Percentiles rank a stretch among this genome's conserved stretches.
phyloP scores from a whole-genome alignment of 2,888 invertebrate genomes.

The Schrankia costaestrigalis region DNA sequence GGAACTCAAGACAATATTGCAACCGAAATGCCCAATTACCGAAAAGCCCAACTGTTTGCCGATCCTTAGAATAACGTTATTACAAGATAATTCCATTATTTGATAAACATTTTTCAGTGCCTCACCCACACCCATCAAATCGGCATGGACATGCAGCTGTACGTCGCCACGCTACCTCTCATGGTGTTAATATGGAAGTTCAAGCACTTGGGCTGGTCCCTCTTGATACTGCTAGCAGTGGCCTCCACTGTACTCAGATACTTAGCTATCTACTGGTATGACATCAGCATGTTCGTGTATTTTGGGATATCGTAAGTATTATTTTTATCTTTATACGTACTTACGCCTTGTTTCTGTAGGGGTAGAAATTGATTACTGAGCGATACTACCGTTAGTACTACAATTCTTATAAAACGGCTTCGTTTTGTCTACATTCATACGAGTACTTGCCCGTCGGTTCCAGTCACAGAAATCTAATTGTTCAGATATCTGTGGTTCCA shows the following conservation, averaged over 20 bases:
- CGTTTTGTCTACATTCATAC: too few species aligned
- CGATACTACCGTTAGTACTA: too few species aligned
- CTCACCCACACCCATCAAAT: constrained; percentile 81
- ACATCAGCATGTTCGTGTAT: constrained; percentile 79
- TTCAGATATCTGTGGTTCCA: too few species aligned
- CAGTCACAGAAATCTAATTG: too few species aligned
- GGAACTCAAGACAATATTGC: too few species aligned
- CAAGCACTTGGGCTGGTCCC: constrained; percentile 54
- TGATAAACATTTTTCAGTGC: constrained; percentile 58
- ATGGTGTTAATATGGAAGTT: constrained; percentile 72
- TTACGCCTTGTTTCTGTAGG: too few species aligned
- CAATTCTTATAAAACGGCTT: too few species aligned
- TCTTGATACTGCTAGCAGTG: constrained; percentile 52
- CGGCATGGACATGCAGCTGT: constrained; percentile 81
- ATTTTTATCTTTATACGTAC: not conserved
- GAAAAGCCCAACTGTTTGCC: not conserved
- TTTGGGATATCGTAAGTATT: constrained; percentile 78
- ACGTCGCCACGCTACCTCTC: constrained; percentile 70
- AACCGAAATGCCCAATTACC: too few species aligned
- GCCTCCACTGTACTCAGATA: constrained; percentile 73
- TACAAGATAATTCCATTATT: not conserved
- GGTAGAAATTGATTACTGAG: too few species aligned
- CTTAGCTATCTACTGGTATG: constrained; percentile 65
- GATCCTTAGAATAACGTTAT: not conserved
- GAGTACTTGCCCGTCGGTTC: too few species aligned